These are phyloP conservation scores for Dinocampus coccinellae DNA, from an alignment of 2,888 invertebrate species.

Conservation along the genomic window DNA sequence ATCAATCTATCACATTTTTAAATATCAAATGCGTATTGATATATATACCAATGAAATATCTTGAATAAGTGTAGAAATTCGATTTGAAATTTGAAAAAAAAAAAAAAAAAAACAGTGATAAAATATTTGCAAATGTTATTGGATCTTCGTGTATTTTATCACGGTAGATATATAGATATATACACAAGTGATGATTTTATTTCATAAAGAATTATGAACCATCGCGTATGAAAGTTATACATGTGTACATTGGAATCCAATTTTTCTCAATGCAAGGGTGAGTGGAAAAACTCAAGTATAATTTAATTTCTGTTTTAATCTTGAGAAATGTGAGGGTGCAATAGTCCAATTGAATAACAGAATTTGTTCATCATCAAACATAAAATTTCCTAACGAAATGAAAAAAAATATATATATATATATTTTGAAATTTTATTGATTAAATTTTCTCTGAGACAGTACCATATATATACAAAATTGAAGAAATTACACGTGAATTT, in stretches of 20 bases:
- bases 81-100: no score
- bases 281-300: background rate
- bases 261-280: background rate
- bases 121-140: constrained; percentile 6
- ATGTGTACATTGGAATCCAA: background rate
- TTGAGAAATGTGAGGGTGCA: background rate
- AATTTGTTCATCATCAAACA: background rate
- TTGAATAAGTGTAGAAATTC: background rate
- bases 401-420: no score
- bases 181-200: background rate
- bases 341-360: background rate
- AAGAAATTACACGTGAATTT: background rate
- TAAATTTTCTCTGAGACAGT: no score
- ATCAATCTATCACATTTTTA: constrained; percentile 4
- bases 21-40: background rate
- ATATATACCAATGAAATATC: no score
- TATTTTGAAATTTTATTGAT: no score
- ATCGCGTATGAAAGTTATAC: background rate
- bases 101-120: background rate
- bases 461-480: no score
- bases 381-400: no score
- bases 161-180: background rate
- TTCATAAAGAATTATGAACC: background rate
- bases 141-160: background rate
- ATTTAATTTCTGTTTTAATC: constrained; percentile 1